A percentile compares a stretch with the other conserved stretches of the same genome.
Conservation (phyloP, 2,113 vertebrate species). For the Aldabrachelys gigantea region DNA sequence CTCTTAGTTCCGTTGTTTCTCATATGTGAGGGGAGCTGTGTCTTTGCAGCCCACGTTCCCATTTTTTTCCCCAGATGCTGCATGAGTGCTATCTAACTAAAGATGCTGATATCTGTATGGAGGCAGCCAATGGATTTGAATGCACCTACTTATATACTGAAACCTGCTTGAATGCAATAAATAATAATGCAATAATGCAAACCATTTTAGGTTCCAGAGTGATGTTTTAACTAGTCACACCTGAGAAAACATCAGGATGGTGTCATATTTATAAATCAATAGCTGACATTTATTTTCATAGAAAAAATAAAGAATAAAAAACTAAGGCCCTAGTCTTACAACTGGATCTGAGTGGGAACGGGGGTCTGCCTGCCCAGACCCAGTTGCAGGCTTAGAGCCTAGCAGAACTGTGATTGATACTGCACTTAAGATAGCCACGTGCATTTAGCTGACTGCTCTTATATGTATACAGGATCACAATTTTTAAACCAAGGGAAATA, state of each 20-base stretch:
- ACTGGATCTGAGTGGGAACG: background rate
- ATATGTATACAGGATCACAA: too few species aligned
- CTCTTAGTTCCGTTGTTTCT: background rate
- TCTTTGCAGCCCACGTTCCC: background rate
- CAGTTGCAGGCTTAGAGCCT: background rate
- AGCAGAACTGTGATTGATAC: background rate
- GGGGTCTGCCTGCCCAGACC: too few species aligned
- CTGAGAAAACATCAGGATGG: background rate
- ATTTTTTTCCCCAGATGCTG: background rate
- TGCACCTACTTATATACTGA: background rate
- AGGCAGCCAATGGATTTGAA: background rate
- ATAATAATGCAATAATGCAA: background rate
- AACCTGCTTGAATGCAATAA: background rate
- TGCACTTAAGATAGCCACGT: background rate
- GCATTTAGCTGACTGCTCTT: background rate
- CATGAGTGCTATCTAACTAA: background rate
- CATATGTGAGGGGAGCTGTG: background rate
- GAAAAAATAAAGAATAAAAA: background rate
- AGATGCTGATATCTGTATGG: background rate
- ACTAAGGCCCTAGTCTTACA: background rate
- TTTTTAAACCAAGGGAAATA: rapidly evolving
- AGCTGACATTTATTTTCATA: background rate
- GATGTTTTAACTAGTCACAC: background rate
- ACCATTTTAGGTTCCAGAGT: background rate
- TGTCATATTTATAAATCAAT: background rate